Evolutionary conservation across 2,113 vertebrate genomes (phyloP), one percentile per base, ranked within the genome.

Genomic region (Leptobrachium ailaonicum): DNA sequence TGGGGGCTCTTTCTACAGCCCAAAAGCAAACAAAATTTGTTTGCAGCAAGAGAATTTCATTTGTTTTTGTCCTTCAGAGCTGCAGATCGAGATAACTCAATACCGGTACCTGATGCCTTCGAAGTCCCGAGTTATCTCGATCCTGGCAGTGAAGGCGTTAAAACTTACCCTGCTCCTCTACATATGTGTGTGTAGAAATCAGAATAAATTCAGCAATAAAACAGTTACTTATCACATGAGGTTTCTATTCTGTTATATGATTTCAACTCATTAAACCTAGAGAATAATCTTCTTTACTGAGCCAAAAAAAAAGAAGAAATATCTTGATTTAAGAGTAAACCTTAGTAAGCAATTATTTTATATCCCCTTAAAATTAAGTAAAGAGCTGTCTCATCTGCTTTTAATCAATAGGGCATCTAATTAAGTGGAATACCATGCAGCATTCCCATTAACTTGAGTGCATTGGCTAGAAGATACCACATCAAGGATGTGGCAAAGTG

Each of bases 361-460:
- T 69, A 73, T 47, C 40, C 54, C 71, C 73, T 69, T 75, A 81
- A 69, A 81, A 81, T 81, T 74, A 68, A 44, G 50, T 54, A 81
- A 62, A 81, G 79, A 67, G 79, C 64, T 53, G 72, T 69, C 72
- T 81, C 79, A 75, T 72, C 71, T 81, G 79, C 77, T 69, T 74
- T 75, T 81, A 81, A 81, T 81, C 79, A 81, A 81, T 81, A 81
- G 42, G 79, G 67, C 66, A 81, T 81, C 79, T 75, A 81, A 81
- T 81, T 75, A 81, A 81, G 79, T 81, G 72, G 42, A 68, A 75
- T 60, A 43, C 73, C 72, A 81, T 50, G 45, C 66, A 81, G 54
- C 64, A 60, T 75, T 75, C 54, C 72, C 54, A 81, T 81, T 81
- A 81, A 69, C 71, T 69, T 73, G 66, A 81, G 79, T 81, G 79